Evolutionary conservation across 2,888 invertebrate genomes (phyloP).

Genomic region (Tinea trinotella): DNA sequence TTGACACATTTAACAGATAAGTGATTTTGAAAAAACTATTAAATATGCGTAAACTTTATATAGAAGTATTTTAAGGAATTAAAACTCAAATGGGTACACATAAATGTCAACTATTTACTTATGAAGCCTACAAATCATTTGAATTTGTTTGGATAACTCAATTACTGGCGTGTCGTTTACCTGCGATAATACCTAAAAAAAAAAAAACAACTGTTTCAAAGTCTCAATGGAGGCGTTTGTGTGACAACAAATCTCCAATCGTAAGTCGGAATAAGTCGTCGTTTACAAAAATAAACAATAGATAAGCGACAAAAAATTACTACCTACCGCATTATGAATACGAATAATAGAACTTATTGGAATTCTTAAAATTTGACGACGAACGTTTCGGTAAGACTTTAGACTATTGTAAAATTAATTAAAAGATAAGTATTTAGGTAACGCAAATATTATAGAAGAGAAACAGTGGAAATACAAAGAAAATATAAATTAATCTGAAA

Average conservation of each 20-base stretch:
- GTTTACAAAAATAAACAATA: slow-evolving; percentile 3
- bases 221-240: slow-evolving; percentile 6
- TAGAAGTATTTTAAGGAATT: too few relatives aligned
- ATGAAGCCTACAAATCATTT: background rate
- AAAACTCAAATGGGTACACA: too few relatives aligned
- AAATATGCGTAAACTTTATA: too few relatives aligned
- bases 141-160: background rate
- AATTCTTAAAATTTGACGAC: too few relatives aligned
- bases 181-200: background rate
- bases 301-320: background rate
- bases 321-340: background rate
- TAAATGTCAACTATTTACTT: too few relatives aligned
- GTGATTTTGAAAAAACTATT: too few relatives aligned
- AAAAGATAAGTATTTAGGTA: too few relatives aligned
- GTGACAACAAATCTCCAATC: slow-evolving; percentile 4
- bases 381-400: too few relatives aligned
- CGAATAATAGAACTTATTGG: background rate
- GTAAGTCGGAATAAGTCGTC: slow-evolving; percentile 4
- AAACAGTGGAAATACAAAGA: too few relatives aligned
- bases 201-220: background rate
- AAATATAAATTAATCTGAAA: background rate
- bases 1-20: slow-evolving; percentile 44
- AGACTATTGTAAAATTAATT: too few relatives aligned
- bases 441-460: too few relatives aligned
- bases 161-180: background rate